Percentiles rank a stretch among this genome's conserved stretches.
Conservation (phyloP, 2,797 vertebrate species). For the Chromis chromis region DNA sequence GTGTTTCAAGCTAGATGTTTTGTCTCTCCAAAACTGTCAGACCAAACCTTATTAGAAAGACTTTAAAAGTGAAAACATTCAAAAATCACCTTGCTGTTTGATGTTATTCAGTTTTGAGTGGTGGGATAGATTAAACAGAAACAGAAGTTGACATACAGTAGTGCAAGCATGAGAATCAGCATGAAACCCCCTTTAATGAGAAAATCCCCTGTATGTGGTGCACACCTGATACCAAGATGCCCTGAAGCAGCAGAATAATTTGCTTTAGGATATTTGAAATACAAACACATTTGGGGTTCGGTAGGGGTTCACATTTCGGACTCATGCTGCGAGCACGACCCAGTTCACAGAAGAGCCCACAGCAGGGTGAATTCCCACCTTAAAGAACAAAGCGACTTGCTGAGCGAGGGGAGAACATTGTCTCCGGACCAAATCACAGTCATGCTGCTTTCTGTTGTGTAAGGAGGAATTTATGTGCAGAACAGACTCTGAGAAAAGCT, state of each 20-base stretch:
- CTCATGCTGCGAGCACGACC: neutral
- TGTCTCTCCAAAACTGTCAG: too few relatives aligned
- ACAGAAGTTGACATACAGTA: neutral
- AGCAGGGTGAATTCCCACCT: neutral
- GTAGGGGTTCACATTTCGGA: neutral
- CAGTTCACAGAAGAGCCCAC: neutral
- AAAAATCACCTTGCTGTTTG: too few relatives aligned
- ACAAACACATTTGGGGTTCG: constrained; percentile 5
- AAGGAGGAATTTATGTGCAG: neutral
- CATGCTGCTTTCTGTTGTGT: neutral
- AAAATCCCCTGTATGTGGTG: neutral
- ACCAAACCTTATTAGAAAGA: too few relatives aligned
- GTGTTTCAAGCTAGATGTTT: too few relatives aligned
- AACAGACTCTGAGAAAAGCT: neutral
- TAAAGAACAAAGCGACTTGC: neutral
- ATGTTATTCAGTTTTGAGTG: neutral
- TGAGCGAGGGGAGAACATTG: neutral
- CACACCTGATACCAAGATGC: neutral
- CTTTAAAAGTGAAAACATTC: too few relatives aligned
- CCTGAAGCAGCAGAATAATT: constrained; percentile 19
- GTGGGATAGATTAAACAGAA: neutral
- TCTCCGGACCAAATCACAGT: neutral
- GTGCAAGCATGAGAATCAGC: neutral
- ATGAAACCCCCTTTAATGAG: neutral
- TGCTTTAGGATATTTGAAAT: neutral